Conservation (phyloP, 2,888 invertebrate genomes). For the Dendrolimus houi region DNA sequence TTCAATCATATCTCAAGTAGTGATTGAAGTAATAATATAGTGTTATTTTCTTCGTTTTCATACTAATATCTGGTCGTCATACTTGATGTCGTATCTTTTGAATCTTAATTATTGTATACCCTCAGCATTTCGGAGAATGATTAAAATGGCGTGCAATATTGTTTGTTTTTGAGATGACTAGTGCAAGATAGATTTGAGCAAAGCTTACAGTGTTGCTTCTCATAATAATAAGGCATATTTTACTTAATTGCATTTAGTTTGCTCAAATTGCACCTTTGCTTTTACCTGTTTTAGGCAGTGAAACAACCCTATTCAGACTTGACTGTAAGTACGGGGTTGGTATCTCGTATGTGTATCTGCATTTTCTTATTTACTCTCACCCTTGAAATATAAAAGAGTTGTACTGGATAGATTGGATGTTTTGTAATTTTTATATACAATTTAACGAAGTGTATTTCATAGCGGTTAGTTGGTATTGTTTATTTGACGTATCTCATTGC, state of each 20-base stretch:
- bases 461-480: neutral
- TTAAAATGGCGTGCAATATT: neutral
- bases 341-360: too few relatives aligned
- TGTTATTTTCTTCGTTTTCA: too few relatives aligned
- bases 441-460: neutral
- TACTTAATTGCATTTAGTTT: neutral
- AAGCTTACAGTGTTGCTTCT: neutral
- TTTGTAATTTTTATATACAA: conserved; percentile 1
- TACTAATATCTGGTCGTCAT: too few relatives aligned
- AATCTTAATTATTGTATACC: too few relatives aligned
- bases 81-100: too few relatives aligned
- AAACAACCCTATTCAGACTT: too few relatives aligned
- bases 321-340: too few relatives aligned
- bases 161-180: neutral
- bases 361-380: too few relatives aligned
- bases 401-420: neutral
- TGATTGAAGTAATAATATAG: neutral
- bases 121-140: neutral
- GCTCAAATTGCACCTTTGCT: neutral
- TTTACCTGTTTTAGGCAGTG: neutral
- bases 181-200: neutral
- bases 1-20: neutral
- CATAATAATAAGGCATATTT: neutral
- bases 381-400: neutral
- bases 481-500: neutral